Base-by-base conservation (phyloP, 2,888 invertebrate genomes). In the Drosophila pseudotalamancana region DNA sequence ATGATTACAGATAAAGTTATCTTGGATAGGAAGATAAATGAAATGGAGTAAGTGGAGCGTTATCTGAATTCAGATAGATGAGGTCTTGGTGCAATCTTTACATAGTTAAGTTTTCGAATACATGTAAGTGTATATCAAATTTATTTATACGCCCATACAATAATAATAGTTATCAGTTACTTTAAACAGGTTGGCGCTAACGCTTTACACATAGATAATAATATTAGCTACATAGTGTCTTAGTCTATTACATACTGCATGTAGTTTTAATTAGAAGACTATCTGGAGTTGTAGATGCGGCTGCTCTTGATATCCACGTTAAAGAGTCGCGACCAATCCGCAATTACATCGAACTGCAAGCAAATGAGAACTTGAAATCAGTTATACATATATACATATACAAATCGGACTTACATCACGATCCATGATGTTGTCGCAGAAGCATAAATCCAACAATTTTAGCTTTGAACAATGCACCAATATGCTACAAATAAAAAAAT, bases 401-500 rank as follows among this genome's bases (percentile, higher is more conserved):
- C 3, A 29, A n/a, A 16, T 34, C 9, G 34, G 63, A 66, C 72
- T 77, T 88, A 95, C 95, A 92, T 94, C 94, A 56, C 93, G 92
- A 81, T 95, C 94, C 77, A 94, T 93, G 49, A 97, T 95, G 76
- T 95, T 94, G 86, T 96, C 95, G 90, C 97, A 98, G 91, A 97
- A 98, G 83, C 97, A 97, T 56, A 98, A 93, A 89, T 98, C 98
- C 66, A 98, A 91, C 72, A 97, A 92, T 75, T 93, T 93, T 21
- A 98, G 92, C 50, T 95, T 94, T 14, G 92, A 93, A 87, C 96
- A 95, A 62, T 93, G 93, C 6, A 93, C 91, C 71, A 97, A 91
- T 65, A 96, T 93, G 61, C 95, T 95, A 78, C 59, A 66, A 77
- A 74, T 49, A 51, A 18, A 57, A 18, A 29, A 6, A 29, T 11